phyloP scores from a whole-genome alignment of 2,113 vertebrate species.

The Perca flavescens region DNA sequence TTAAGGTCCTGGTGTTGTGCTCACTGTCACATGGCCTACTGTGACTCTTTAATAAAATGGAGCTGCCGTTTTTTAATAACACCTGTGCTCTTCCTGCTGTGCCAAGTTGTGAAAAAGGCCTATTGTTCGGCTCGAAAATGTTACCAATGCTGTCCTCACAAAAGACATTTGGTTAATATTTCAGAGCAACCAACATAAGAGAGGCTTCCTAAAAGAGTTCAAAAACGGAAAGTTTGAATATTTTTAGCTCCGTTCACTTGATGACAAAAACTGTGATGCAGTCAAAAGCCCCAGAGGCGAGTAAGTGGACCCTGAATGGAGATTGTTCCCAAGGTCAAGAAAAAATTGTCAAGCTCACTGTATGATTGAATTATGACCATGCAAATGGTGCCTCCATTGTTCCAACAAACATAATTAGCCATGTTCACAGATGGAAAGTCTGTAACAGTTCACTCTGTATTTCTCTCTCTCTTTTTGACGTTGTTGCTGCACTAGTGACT shows the following conservation, averaged over 20 bases:
- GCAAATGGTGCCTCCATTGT: background rate
- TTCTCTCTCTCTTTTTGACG: background rate
- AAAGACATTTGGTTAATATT: background rate
- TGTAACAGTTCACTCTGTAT: background rate
- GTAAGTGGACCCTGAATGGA: background rate
- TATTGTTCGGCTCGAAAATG: background rate
- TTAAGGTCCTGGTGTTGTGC: background rate
- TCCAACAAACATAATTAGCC: background rate
- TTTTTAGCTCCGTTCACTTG: no score
- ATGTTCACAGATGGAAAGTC: background rate
- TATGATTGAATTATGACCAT: background rate
- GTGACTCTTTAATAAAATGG: slow-evolving; percentile 1
- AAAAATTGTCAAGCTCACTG: background rate
- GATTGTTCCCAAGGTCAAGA: slow-evolving; percentile 1
- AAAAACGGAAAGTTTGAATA: no score
- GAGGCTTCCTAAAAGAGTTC: background rate
- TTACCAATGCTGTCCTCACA: background rate
- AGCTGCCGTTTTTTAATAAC: background rate
- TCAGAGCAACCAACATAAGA: background rate
- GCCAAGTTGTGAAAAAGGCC: background rate
- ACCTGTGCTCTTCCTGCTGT: background rate
- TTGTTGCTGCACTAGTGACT: background rate
- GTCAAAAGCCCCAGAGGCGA: background rate
- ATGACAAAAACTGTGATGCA: no score
- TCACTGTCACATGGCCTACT: background rate